A percentile compares a stretch with the other conserved stretches of the same genome.
Conservation (phyloP, 2,888 invertebrate genomes). For the Prionchulus punctatus region DNA sequence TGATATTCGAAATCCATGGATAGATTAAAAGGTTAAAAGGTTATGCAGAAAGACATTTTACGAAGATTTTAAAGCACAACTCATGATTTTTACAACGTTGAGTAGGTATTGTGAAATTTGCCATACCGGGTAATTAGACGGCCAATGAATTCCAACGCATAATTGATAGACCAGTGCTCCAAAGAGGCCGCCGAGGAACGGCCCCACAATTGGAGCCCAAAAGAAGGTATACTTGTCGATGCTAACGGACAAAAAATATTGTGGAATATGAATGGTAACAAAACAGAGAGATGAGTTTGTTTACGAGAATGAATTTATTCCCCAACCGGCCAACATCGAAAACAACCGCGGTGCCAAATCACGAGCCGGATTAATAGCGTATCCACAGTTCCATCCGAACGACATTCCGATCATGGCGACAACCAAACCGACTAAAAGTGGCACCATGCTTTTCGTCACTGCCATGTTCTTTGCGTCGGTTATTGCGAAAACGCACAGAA, state of each 20-base stretch:
- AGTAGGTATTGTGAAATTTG: too few species aligned
- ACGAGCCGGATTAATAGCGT: conserved; percentile 44
- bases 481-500: conserved; percentile 30
- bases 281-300: too few species aligned
- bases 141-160: conserved; percentile 32
- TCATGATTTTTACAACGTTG: too few species aligned
- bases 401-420: conserved; percentile 38
- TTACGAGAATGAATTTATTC: conserved; percentile 37
- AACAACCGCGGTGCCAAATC: conserved; percentile 29
- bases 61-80: too few species aligned
- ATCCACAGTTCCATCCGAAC: conserved; percentile 43
- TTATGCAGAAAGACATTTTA: too few species aligned
- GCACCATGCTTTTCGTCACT: conserved; percentile 32
- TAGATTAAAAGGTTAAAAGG: too few species aligned
- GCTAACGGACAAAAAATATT: too few species aligned
- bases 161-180: conserved; percentile 40
- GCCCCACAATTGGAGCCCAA: conserved; percentile 41
- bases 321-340: conserved; percentile 40
- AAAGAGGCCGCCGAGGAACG: conserved; percentile 41
- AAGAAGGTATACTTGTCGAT: conserved; percentile 38
- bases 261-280: too few species aligned
- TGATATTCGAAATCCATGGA: too few species aligned
- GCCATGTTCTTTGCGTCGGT: conserved; percentile 38
- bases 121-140: too few species aligned
- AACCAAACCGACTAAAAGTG: conserved; percentile 35